Evolutionary conservation across 1,140 invertebrate species (phyloP).

Genomic region (Polypedilum vanderplanki): DNA sequence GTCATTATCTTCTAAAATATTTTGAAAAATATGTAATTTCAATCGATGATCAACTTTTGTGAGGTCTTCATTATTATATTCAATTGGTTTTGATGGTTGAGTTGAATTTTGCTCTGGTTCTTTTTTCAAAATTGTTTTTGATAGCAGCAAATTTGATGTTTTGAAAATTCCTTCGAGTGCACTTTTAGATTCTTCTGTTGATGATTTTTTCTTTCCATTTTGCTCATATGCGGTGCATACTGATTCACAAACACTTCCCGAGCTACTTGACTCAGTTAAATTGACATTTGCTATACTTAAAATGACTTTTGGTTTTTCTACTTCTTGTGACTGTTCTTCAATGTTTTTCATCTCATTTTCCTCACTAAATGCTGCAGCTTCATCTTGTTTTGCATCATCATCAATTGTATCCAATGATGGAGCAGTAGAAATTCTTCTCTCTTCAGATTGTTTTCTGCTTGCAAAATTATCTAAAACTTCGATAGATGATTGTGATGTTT

Average conservation of each 20-base stretch:
- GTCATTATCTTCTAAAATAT: slow-evolving; percentile 49
- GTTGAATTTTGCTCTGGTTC: slow-evolving; percentile 35
- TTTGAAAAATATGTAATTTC: slow-evolving; percentile 51
- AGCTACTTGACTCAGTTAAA: slow-evolving; percentile 56
- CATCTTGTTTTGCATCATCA: slow-evolving; percentile 32
- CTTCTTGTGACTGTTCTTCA: not conserved
- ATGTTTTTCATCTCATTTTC: not conserved
- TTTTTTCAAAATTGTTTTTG: slow-evolving; percentile 36
- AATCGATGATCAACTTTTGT: slow-evolving; percentile 51
- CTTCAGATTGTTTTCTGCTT: slow-evolving; percentile 40
- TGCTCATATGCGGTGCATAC: slow-evolving; percentile 55
- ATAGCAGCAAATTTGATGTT: not conserved
- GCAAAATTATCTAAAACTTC: slow-evolving; percentile 53
- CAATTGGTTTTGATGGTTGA: slow-evolving; percentile 26
- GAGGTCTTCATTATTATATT: slow-evolving; percentile 52
- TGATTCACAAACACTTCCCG: slow-evolving; percentile 55
- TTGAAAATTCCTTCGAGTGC: slow-evolving; percentile 4
- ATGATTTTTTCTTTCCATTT: slow-evolving; percentile 32
- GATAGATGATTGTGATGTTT: slow-evolving; percentile 56
- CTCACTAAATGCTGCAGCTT: slow-evolving; percentile 20
- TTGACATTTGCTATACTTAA: slow-evolving; percentile 28
- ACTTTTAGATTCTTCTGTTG: slow-evolving; percentile 29
- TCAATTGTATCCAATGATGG: slow-evolving; percentile 35
- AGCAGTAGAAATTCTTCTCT: slow-evolving; percentile 36
- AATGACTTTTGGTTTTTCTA: not conserved